Evolutionary conservation across 2,113 vertebrate genomes (phyloP).

Genomic region (Brachyhypopomus gauderio): DNA sequence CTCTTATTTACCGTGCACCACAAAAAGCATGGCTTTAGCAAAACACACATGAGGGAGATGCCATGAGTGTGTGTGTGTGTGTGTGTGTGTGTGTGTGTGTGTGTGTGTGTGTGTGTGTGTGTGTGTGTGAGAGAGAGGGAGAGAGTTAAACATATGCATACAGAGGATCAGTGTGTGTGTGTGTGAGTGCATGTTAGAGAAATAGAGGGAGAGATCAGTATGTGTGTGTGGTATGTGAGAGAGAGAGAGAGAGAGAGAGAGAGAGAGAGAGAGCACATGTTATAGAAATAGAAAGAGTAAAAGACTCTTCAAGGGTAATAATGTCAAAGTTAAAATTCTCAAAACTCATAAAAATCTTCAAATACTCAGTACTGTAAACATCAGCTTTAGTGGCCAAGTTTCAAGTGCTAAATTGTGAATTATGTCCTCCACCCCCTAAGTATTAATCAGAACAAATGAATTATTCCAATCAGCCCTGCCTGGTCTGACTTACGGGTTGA

Average conservation of each 20-base stretch:
- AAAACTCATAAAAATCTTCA: too few relatives aligned
- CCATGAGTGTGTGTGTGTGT: constrained; percentile 10
- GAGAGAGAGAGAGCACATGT: neutral
- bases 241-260: constrained; percentile 54
- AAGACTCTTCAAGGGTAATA: neutral
- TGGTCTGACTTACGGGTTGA: too few relatives aligned
- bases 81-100: constrained; percentile 13
- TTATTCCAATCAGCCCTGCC: neutral
- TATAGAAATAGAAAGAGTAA: neutral
- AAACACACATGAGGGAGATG: constrained; percentile 59
- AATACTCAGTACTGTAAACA: neutral
- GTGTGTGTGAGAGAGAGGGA: constrained; percentile 14
- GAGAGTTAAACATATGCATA: constrained; percentile 30
- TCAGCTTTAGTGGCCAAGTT: neutral
- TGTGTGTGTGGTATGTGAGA: neutral
- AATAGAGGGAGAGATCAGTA: too few relatives aligned
- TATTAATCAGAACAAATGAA: neutral
- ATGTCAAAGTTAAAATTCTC: too few relatives aligned
- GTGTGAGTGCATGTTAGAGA: neutral
- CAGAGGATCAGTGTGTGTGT: constrained; percentile 45
- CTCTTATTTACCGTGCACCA: constrained; percentile 65
- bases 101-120: constrained; percentile 12
- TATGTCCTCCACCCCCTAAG: neutral
- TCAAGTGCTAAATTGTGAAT: neutral
- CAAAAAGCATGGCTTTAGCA: constrained; percentile 74